These are phyloP conservation scores for Periparus ater DNA, from an alignment of 2,797 vertebrate genomes.

Conservation along the genomic window DNA sequence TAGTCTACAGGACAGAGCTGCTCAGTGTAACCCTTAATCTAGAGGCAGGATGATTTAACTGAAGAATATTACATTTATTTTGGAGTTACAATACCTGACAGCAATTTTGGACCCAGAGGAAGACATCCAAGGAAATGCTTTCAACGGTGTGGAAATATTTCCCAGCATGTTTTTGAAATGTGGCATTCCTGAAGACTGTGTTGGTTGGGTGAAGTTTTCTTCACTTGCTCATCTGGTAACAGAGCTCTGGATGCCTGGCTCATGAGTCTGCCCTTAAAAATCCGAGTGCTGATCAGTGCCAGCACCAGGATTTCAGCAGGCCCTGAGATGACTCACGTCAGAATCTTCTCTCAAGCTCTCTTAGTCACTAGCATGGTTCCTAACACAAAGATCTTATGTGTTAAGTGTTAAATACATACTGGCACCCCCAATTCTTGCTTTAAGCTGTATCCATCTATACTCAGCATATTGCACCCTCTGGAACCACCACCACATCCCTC, in stretches of 20 bases:
- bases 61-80: neutral
- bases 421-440: neutral
- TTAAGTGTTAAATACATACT: neutral
- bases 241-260: neutral
- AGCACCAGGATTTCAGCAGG: neutral
- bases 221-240: neutral
- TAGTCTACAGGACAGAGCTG: neutral
- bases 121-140: neutral
- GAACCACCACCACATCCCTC: neutral
- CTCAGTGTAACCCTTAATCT: neutral
- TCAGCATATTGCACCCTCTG: neutral
- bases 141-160: neutral
- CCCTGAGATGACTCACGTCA: neutral
- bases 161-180: neutral
- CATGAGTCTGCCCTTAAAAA: neutral
- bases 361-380: neutral
- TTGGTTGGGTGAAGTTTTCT: neutral
- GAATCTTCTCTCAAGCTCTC: neutral
- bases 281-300: neutral
- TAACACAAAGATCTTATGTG: neutral
- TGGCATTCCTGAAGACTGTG: neutral
- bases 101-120: neutral
- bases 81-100: neutral
- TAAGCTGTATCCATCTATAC: neutral
- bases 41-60: neutral